Percentiles rank a stretch among this genome's conserved stretches.
Conservation (phyloP, 1,140 invertebrate genomes). For the Zaprionus tsacasi region DNA sequence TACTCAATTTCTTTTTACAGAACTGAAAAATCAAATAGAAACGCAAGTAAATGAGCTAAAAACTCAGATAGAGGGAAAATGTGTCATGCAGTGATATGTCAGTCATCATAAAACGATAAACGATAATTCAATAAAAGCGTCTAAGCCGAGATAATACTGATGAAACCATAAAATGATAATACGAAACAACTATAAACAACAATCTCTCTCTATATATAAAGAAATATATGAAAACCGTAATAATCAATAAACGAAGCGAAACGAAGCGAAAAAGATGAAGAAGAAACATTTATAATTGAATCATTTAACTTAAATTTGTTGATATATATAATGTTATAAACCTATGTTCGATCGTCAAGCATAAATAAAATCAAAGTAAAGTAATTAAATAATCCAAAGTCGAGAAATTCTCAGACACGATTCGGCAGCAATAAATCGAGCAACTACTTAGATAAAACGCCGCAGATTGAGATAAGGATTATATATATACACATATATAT, state of each 20-base stretch:
- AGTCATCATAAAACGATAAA: slow-evolving; percentile 73
- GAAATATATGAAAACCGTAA: slow-evolving; percentile 16
- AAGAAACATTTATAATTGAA: slow-evolving; percentile 58
- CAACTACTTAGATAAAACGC: slow-evolving; percentile 31
- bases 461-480: slow-evolving; percentile 27
- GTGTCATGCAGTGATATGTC: slow-evolving; percentile 92
- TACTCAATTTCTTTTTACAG: slow-evolving; percentile 88
- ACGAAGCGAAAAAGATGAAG: slow-evolving; percentile 31
- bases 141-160: slow-evolving; percentile 18
- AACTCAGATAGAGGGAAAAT: slow-evolving; percentile 97
- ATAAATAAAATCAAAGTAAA: slow-evolving; percentile 31
- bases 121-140: slow-evolving; percentile 5
- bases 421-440: slow-evolving; percentile 57
- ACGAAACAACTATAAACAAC: slow-evolving; percentile 30
- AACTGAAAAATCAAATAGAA: slow-evolving; percentile 97
- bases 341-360: slow-evolving; percentile 40
- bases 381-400: slow-evolving; percentile 19
- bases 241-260: slow-evolving; percentile 37
- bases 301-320: slow-evolving; percentile 70
- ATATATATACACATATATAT: slow-evolving; percentile 28
- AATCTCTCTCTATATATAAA: background rate
- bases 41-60: slow-evolving; percentile 97
- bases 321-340: slow-evolving; percentile 57
- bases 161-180: slow-evolving; percentile 45
- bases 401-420: slow-evolving; percentile 23